phyloP scores from a whole-genome alignment of 1,140 invertebrate genomes.

The Diploscapter pachys region DNA sequence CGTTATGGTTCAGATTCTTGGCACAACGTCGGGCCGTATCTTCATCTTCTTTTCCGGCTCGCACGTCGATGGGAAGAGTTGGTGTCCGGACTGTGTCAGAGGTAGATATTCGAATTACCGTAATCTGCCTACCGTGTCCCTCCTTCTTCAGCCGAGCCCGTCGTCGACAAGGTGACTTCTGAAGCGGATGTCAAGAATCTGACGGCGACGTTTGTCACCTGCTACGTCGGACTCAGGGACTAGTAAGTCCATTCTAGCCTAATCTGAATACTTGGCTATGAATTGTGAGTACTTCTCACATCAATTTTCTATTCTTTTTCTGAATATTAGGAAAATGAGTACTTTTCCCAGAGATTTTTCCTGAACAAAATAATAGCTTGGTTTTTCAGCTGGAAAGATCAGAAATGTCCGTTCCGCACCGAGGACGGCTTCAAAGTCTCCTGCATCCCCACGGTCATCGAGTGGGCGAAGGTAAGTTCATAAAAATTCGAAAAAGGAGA shows the following conservation, averaged over 20 bases:
- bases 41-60: slow-evolving; percentile 61
- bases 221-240: slow-evolving; percentile 37
- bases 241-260: slow-evolving; percentile 50
- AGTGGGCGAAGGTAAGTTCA: slow-evolving; percentile 4
- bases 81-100: slow-evolving; percentile 62
- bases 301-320: neutral
- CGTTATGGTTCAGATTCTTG: no score
- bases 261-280: slow-evolving; percentile 58
- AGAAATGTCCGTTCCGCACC: slow-evolving; percentile 57
- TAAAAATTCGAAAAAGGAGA: no score
- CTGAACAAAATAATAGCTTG: neutral
- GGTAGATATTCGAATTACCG: slow-evolving; percentile 5
- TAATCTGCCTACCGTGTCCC: neutral
- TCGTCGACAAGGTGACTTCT: slow-evolving; percentile 56
- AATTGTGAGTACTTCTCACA: slow-evolving; percentile 50
- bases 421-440: slow-evolving; percentile 55
- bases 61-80: slow-evolving; percentile 57
- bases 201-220: slow-evolving; percentile 21
- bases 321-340: neutral
- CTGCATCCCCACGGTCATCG: slow-evolving; percentile 60
- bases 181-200: slow-evolving; percentile 41
- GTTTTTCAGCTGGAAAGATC: slow-evolving; percentile 50
- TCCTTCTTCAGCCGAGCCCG: slow-evolving; percentile 58
- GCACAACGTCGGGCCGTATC: slow-evolving; percentile 13
- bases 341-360: slow-evolving; percentile 41